phyloP scores from a whole-genome alignment of 1,140 invertebrate genomes.

The Oncopodura yosiiana region DNA sequence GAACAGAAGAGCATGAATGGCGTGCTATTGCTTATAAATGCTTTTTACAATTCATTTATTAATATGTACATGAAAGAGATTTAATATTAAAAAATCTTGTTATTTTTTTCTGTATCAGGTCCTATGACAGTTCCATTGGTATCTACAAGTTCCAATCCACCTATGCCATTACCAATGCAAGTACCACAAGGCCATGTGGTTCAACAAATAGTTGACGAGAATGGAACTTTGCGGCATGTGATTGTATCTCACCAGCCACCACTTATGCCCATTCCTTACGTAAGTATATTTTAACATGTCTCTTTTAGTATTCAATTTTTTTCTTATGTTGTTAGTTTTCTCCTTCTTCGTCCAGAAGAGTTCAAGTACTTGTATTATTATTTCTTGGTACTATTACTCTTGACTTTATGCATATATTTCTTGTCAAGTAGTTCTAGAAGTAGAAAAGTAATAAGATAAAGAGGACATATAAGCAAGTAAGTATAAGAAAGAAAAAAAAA shows the following conservation, averaged over 20 bases:
- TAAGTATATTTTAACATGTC: slow-evolving; percentile 49
- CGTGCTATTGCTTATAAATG: neutral
- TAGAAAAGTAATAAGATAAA: too few relatives aligned
- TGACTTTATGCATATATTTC: too few relatives aligned
- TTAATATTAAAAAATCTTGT: neutral
- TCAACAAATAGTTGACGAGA: slow-evolving; percentile 81
- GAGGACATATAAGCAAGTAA: too few relatives aligned
- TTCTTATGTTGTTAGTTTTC: neutral
- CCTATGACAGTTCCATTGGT: slow-evolving; percentile 75
- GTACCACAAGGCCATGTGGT: slow-evolving; percentile 79
- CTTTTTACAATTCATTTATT: too few relatives aligned
- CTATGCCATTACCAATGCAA: slow-evolving; percentile 73
- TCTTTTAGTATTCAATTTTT: neutral
- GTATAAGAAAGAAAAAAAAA: too few relatives aligned
- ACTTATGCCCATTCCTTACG: slow-evolving; percentile 50
- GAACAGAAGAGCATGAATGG: neutral
- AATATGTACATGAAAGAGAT: neutral
- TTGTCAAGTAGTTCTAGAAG: too few relatives aligned
- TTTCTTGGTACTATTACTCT: too few relatives aligned
- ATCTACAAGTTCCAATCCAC: slow-evolving; percentile 62
- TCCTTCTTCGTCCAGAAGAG: neutral
- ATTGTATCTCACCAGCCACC: slow-evolving; percentile 63
- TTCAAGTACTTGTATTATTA: too few relatives aligned
- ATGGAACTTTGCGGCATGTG: slow-evolving; percentile 71
- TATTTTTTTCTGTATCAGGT: slow-evolving; percentile 40